Base-by-base conservation (phyloP, 2,113 vertebrate genomes). In the Nycticebus coucang region DNA sequence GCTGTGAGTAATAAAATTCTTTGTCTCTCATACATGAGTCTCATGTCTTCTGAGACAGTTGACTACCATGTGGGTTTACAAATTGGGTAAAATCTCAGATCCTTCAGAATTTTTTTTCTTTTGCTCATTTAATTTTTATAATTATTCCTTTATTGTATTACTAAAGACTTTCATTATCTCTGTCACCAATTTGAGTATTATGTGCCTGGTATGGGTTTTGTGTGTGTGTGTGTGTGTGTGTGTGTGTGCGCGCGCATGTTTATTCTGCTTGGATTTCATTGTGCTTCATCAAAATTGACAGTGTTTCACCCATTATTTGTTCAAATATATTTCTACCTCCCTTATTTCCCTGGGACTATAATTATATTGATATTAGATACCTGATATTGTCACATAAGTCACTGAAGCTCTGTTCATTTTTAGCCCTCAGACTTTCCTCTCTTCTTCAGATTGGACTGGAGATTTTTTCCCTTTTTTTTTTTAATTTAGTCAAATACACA, bases 31-130 rank as follows among this genome's bases (percentile, higher is more conserved):
- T 7, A 13, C 7, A 68, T 19, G 45, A 77, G 17, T 59, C 64
- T 95, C 22, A 7, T 71, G 9, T 55, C n/a, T 82, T 91, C 10
- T 93, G 33, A 41, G 41, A 41, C 41, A 41, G 41, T 80, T 80
- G 90, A 72, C 30, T 87, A 92, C 78, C 80, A 79, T 66, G 28
- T 53, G 77, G 66, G 33, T 35, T 93, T 86, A 41, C 6, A 78
- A 91, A 12, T 82, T 89, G 33, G 18, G 33, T 85, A 41, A 93
- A 93, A 75, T 93, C 53, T 92, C 55, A 89, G 92, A 71, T 50
- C 4, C 22, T 53, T 97, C 28, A 41, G 26, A 60, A 30, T 95
- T 62, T 53, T 72, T 50, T 50, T 50, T 41, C 15, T 62, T 64
- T 77, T 6, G 21, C 4, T 41, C 22, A 24, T 33, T 86, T 55